Conservation (phyloP, 2,888 invertebrate species). For the Alviniconcha strummeri region DNA sequence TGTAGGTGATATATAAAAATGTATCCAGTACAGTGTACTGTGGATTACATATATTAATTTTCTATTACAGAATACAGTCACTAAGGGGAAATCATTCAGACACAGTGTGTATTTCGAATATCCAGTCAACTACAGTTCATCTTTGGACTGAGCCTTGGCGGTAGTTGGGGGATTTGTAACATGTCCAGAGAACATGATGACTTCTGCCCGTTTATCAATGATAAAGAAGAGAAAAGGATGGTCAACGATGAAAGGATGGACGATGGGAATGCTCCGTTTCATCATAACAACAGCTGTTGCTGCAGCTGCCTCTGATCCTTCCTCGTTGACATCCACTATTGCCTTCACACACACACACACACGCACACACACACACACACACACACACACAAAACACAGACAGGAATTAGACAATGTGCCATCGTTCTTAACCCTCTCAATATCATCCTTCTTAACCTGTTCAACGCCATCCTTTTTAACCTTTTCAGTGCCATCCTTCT, state of each 20-base stretch:
- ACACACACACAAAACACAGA: neutral
- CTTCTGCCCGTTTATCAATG: conserved; percentile 46
- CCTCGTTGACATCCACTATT: conserved; percentile 69
- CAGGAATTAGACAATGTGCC: neutral
- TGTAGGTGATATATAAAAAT: no score
- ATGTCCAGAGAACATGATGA: conserved; percentile 51
- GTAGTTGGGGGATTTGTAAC: neutral
- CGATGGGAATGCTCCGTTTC: conserved; percentile 35
- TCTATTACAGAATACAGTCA: no score
- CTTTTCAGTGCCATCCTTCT: no score
- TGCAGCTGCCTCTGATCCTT: conserved; percentile 70
- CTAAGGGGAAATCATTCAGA: no score
- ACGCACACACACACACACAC: neutral
- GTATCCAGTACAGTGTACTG: no score
- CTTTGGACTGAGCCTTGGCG: neutral
- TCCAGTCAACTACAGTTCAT: no score
- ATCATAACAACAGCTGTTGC: conserved; percentile 57
- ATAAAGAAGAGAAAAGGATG: conserved; percentile 69
- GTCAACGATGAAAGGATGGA: conserved; percentile 50
- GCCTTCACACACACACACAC: conserved; percentile 51
- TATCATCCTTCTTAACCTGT: no score
- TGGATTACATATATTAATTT: no score
- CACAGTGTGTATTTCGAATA: no score
- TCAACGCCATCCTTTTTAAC: no score
- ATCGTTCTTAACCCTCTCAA: no score